Percentiles rank a stretch among this genome's conserved stretches.
Evolutionary conservation across 1,140 invertebrate genomes (phyloP).

Genomic region (Pseudomyrmex pallidus): DNA sequence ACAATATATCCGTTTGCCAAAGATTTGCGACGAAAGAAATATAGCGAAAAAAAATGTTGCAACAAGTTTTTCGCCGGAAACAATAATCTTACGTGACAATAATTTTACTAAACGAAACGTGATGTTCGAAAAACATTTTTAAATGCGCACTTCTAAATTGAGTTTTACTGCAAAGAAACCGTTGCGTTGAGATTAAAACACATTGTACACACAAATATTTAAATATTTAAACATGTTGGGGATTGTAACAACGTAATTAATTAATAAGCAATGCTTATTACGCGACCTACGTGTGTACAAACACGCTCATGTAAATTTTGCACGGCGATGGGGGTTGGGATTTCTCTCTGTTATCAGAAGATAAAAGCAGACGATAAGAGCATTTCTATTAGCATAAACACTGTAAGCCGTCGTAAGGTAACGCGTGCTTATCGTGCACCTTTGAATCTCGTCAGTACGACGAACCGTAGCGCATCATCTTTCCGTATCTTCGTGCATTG

Average conservation of each 20-base stretch:
- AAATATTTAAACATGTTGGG: too few relatives aligned
- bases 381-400: constrained; percentile 37
- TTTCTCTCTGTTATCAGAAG: constrained; percentile 2
- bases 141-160: too few relatives aligned
- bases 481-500: background rate
- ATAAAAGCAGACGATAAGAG: constrained; percentile 9
- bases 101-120: too few relatives aligned
- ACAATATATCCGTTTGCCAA: background rate
- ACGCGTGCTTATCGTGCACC: constrained; percentile 39
- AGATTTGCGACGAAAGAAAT: background rate
- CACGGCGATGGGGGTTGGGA: background rate
- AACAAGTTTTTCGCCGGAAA: background rate
- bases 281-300: background rate
- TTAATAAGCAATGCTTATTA: background rate
- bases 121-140: too few relatives aligned
- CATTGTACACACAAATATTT: too few relatives aligned
- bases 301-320: constrained; percentile 25
- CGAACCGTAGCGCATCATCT: background rate
- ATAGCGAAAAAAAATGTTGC: background rate
- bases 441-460: constrained; percentile 11
- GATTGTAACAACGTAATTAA: background rate
- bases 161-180: too few relatives aligned
- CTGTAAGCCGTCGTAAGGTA: constrained; percentile 22
- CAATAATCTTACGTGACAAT: too few relatives aligned
- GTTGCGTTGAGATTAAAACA: too few relatives aligned